phyloP scores from a whole-genome alignment of 2,888 invertebrate species.

The Vandiemenella viatica region DNA sequence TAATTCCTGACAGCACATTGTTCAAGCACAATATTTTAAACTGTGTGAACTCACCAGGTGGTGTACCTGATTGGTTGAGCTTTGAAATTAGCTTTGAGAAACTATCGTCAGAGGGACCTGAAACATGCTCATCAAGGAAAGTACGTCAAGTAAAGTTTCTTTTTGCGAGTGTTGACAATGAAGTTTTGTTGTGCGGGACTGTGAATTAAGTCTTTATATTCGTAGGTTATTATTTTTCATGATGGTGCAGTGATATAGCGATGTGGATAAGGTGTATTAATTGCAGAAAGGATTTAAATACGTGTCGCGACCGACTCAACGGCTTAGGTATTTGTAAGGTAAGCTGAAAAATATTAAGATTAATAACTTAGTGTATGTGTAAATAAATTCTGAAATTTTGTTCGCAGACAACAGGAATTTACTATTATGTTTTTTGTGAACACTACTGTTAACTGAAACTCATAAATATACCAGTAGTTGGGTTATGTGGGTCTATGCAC shows the following conservation, averaged over 20 bases:
- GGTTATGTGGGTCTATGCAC: too few species aligned
- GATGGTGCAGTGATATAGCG: slow-evolving; percentile 8
- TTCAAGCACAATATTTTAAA: too few species aligned
- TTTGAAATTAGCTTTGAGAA: slow-evolving; percentile 10
- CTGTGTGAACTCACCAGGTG: too few species aligned
- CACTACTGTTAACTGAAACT: too few species aligned
- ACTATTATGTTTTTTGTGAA: too few species aligned
- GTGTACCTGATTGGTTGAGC: slow-evolving; percentile 12
- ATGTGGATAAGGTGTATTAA: slow-evolving; percentile 9
- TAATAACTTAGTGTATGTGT: too few species aligned
- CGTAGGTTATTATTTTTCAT: slow-evolving; percentile 2
- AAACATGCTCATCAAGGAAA: slow-evolving; percentile 12
- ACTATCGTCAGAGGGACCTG: slow-evolving; percentile 10
- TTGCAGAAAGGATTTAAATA: slow-evolving; percentile 3
- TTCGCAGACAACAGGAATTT: too few species aligned
- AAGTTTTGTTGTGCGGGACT: slow-evolving; percentile 9
- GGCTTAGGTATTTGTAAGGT: slow-evolving; percentile 12
- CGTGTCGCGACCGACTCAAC: slow-evolving; percentile 6
- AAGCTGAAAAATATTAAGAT: too few species aligned
- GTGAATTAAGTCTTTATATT: slow-evolving; percentile 7
- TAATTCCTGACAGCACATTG: too few species aligned
- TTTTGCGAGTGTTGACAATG: slow-evolving; percentile 14
- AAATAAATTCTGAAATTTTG: too few species aligned
- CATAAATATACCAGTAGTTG: too few species aligned
- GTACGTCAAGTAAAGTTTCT: slow-evolving; percentile 12